Conservation (phyloP, 2,888 invertebrate genomes). For the Cataglyphis rosenhaueri region DNA sequence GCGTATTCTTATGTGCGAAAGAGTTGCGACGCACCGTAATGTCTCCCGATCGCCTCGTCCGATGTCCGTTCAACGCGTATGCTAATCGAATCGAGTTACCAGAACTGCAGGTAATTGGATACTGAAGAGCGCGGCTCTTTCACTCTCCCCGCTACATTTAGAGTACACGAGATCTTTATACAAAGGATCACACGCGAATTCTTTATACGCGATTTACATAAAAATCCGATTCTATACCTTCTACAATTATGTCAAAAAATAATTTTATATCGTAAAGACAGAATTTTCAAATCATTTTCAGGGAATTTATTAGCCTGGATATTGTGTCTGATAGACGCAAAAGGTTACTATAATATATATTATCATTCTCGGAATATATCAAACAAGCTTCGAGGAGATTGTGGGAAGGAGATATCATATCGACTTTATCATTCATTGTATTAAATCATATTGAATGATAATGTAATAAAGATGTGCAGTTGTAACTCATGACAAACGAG, state of each 20-base stretch:
- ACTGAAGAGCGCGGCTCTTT: constrained; percentile 11
- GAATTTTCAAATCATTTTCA: neutral
- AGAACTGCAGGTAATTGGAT: constrained; percentile 64
- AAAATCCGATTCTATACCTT: neutral
- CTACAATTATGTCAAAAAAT: neutral
- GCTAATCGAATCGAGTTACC: constrained; percentile 75
- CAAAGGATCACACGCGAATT: neutral
- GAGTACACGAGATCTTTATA: neutral
- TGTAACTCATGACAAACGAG: constrained; percentile 23
- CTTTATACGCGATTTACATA: neutral
- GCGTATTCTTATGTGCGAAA: constrained; percentile 21
- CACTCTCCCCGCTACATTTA: neutral
- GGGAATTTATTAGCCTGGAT: neutral
- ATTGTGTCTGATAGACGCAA: neutral
- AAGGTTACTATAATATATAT: neutral
- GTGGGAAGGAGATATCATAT: neutral
- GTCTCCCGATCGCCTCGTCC: constrained; percentile 55
- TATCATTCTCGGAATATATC: constrained; percentile 2
- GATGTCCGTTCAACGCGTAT: constrained; percentile 72
- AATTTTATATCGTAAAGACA: neutral
- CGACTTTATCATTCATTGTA: neutral
- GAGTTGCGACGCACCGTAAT: constrained; percentile 62
- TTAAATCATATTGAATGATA: neutral
- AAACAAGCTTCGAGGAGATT: neutral
- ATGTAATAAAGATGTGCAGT: constrained; percentile 30